Evolutionary conservation across 2,113 vertebrate species (phyloP).

Genomic region (Diphyllodes magnificus): DNA sequence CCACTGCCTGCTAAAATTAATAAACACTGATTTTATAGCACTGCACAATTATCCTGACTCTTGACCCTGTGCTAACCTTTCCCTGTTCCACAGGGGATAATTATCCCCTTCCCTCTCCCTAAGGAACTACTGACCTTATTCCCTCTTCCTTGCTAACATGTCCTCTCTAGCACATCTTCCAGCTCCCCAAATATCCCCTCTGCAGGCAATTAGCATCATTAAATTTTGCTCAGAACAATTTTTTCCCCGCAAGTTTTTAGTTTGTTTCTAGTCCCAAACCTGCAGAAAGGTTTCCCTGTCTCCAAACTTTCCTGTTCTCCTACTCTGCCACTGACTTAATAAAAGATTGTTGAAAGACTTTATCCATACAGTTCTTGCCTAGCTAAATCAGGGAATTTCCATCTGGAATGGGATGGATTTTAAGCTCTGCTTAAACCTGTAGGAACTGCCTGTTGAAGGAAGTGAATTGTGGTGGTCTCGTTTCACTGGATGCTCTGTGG

Average conservation of each 20-base stretch:
- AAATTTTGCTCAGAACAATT: not conserved
- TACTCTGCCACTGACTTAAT: not conserved
- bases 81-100: not conserved
- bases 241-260: not conserved
- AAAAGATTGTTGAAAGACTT: not conserved
- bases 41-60: not conserved
- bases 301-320: not conserved
- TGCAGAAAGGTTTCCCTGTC: not conserved
- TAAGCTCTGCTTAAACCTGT: not conserved
- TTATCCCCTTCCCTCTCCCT: not conserved
- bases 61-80: not conserved
- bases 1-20: not conserved
- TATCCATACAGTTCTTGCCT: not conserved
- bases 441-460: not conserved
- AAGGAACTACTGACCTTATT: not conserved
- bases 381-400: not conserved
- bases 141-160: not conserved
- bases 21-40: not conserved
- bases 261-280: not conserved
- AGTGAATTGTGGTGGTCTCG: not conserved
- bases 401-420: not conserved
- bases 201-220: not conserved
- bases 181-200: not conserved
- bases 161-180: not conserved
- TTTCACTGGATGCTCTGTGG: not conserved